Percentiles rank a stretch among this genome's conserved stretches.
These are phyloP conservation scores for Ischnura elegans DNA, from an alignment of 2,888 invertebrate genomes.

Conservation along the genomic window DNA sequence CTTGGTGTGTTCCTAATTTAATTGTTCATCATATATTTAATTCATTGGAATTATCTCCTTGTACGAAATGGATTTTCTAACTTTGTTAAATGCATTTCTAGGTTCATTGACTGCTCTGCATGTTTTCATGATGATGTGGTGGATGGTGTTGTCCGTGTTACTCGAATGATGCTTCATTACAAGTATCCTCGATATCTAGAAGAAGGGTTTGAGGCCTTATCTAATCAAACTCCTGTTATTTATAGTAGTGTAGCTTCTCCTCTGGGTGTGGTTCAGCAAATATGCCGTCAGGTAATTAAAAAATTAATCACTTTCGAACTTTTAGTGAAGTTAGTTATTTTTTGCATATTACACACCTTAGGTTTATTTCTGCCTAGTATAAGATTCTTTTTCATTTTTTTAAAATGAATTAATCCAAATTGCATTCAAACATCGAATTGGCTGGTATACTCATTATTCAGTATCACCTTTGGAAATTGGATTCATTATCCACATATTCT, in stretches of 20 bases:
- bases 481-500: too few species aligned
- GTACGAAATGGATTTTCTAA: not conserved
- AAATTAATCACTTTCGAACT: too few species aligned
- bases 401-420: too few species aligned
- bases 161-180: slow-evolving; percentile 88
- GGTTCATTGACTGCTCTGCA: slow-evolving; percentile 90
- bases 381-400: too few species aligned
- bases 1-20: too few species aligned
- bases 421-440: too few species aligned
- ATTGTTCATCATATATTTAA: too few species aligned
- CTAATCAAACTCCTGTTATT: slow-evolving; percentile 90
- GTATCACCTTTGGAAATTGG: too few species aligned
- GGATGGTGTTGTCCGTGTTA: slow-evolving; percentile 92
- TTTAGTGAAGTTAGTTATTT: too few species aligned
- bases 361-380: too few species aligned
- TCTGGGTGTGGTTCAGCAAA: slow-evolving; percentile 87
- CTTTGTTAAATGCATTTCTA: slow-evolving; percentile 76
- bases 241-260: slow-evolving; percentile 91
- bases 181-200: slow-evolving; percentile 90
- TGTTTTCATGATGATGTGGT: slow-evolving; percentile 93
- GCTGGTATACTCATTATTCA: too few species aligned
- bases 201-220: slow-evolving; percentile 91
- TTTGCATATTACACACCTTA: too few species aligned
- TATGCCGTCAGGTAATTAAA: slow-evolving; percentile 84
- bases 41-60: not conserved